Base-by-base conservation (phyloP, 1,140 invertebrate species). In the Anastrepha ludens region DNA sequence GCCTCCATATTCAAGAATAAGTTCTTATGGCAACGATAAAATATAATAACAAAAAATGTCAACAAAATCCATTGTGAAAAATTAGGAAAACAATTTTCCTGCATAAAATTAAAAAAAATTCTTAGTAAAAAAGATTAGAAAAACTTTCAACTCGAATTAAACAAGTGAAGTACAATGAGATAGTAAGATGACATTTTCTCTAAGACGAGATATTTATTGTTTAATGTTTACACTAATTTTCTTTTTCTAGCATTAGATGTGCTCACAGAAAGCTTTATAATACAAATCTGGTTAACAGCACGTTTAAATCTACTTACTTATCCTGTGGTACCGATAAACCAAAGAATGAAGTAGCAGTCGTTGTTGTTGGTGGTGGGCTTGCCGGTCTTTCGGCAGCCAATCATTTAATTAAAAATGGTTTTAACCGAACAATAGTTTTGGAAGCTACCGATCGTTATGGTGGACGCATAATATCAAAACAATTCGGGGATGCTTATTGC, bases 401-500 rank as follows among this genome's bases (percentile, higher is more conserved):
- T 90, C 94, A 96, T 87, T 94, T 97, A 11, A 92, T 94, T 1
- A 94, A 96, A 89, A 95, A 96, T 91, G 96, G 96, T 11, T 94
- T 97, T 47, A 94, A 94, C 59, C 96, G 96, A 91, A 96, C 97
- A 87, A 94, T 95, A 0, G 93, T 97, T 64, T 91, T 97, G 39
- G 96, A 97, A 94, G 96, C 96, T 13, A 96, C 96, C 60, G 96
- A 97, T 90, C 95, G 96, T 94, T 97, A 93, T 90, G 96, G 96
- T 59, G 96, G 96, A 85, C 94, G 96, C 88, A 96, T 97, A 29
- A 96, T 96, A 91, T 96, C 96, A 0, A 96, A 96, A 89, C 96
- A 95, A 94, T 93, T 97, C 41, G 96, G 96, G 50, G 96, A 97
- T 88, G 94, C 95, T 0, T 95, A 96, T 6, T 95, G 96, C 13